These are phyloP conservation scores for Menura novaehollandiae DNA, from an alignment of 2,113 vertebrate genomes.

Conservation along the genomic window DNA sequence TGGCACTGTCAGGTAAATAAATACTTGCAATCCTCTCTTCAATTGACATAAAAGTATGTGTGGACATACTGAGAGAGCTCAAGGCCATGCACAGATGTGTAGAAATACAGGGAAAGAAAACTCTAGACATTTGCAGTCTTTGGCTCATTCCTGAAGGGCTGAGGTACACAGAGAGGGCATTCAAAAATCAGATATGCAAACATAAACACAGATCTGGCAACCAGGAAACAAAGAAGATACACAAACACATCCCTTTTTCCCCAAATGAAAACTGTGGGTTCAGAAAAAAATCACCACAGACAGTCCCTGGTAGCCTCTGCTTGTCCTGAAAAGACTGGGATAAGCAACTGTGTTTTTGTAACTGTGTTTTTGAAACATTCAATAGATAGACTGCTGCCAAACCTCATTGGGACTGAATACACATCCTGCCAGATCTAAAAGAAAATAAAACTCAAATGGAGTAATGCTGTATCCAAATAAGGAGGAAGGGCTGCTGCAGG, in stretches of 20 bases:
- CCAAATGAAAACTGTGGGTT: not conserved
- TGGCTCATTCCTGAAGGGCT: not conserved
- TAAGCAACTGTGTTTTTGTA: slow-evolving; percentile 17
- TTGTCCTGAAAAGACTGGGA: not conserved
- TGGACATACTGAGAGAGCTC: not conserved
- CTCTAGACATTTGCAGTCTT: not conserved
- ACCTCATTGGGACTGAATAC: not conserved
- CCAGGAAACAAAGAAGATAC: not conserved
- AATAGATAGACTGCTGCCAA: slow-evolving; percentile 5
- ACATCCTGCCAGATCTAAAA: not conserved
- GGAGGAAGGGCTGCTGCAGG: not conserved
- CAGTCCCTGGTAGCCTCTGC: not conserved
- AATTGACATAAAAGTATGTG: not conserved
- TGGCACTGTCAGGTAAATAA: not conserved
- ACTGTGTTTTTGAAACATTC: slow-evolving; percentile 1
- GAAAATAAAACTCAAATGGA: not conserved
- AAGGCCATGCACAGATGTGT: not conserved
- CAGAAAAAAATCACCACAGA: not conserved
- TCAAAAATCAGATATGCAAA: not conserved
- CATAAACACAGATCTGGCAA: not conserved
- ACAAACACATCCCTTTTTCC: not conserved
- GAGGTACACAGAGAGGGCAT: not conserved
- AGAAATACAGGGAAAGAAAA: not conserved
- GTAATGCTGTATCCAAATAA: not conserved
- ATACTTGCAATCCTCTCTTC: not conserved